phyloP scores from a whole-genome alignment of 1,140 invertebrate species.

The Drosophila kikkawai region DNA sequence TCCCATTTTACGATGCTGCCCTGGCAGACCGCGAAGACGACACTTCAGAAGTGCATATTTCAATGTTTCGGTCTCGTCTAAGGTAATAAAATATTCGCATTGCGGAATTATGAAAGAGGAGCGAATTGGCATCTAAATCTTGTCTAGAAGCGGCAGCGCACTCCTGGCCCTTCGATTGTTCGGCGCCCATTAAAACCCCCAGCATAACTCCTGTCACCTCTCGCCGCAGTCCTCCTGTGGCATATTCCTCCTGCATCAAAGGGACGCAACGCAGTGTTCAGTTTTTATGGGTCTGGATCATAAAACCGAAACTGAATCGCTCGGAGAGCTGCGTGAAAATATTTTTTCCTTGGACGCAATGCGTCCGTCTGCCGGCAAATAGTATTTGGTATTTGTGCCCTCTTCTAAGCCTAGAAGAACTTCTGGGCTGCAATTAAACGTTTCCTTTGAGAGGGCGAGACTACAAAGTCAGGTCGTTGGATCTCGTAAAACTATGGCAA shows the following conservation, averaged over 20 bases:
- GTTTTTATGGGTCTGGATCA: constrained; percentile 78
- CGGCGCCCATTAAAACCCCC: constrained; percentile 71
- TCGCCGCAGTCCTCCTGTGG: constrained; percentile 54
- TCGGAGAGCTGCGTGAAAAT: constrained; percentile 64
- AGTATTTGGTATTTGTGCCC: constrained; percentile 19
- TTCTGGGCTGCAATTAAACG: constrained; percentile 62
- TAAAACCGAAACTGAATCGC: constrained; percentile 74
- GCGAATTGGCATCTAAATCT: constrained; percentile 71
- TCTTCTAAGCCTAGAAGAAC: constrained; percentile 71
- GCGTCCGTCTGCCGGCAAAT: constrained; percentile 9
- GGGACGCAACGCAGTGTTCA: constrained; percentile 56
- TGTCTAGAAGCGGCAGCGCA: constrained; percentile 61
- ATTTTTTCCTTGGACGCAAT: constrained; percentile 37
- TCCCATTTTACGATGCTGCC: constrained; percentile 43
- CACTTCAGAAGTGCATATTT: constrained; percentile 79
- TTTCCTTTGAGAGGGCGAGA: constrained; percentile 34
- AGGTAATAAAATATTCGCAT: constrained; percentile 79
- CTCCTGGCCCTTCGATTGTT: constrained; percentile 72
- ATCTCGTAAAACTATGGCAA: constrained; percentile 61
- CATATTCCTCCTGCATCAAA: constrained; percentile 64
- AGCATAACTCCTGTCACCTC: constrained; percentile 25
- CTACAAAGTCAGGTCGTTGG: constrained; percentile 69
- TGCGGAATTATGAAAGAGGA: constrained; percentile 59
- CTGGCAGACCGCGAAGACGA: constrained; percentile 53
- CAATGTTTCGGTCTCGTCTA: constrained; percentile 68